Conservation (phyloP, 1,140 invertebrate genomes). For the Papilio xuthus region DNA sequence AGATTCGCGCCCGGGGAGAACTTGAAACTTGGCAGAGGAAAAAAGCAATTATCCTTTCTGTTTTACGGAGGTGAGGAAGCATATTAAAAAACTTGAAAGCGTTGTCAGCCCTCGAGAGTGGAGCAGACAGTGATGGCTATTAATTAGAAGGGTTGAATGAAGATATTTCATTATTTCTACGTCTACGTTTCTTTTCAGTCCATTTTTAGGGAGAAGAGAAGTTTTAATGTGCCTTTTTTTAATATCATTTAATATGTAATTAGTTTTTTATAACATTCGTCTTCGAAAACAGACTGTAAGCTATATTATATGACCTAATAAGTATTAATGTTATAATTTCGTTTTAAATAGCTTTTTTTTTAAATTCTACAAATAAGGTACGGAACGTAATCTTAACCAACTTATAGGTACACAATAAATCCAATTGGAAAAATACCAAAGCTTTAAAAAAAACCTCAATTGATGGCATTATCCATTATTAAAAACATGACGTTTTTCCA, state of each 20-base stretch:
- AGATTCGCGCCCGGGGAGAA: constrained; percentile 63
- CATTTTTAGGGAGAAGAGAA: constrained; percentile 43
- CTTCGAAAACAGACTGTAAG: background rate
- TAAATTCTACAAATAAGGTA: too few species aligned
- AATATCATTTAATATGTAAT: background rate
- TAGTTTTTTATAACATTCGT: background rate
- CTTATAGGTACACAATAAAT: too few species aligned
- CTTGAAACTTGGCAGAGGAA: constrained; percentile 65
- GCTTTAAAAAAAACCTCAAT: too few species aligned
- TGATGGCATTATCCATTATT: too few species aligned
- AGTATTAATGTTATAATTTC: too few species aligned
- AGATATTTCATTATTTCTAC: constrained; percentile 77
- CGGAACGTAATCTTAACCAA: too few species aligned
- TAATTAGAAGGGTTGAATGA: constrained; percentile 80
- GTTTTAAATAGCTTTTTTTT: too few species aligned
- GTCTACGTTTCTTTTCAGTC: constrained; percentile 52
- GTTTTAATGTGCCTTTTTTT: constrained; percentile 12
- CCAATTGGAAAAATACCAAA: too few species aligned
- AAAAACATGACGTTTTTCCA: too few species aligned
- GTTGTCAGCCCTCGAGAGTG: constrained; percentile 75
- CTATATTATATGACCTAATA: too few species aligned
- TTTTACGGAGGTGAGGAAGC: constrained; percentile 79
- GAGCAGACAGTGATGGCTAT: constrained; percentile 79
- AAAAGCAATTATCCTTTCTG: constrained; percentile 79
- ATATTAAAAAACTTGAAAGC: constrained; percentile 81